These are phyloP conservation scores for Thalpophila matura DNA, from an alignment of 2,888 invertebrate genomes.

Conservation along the genomic window DNA sequence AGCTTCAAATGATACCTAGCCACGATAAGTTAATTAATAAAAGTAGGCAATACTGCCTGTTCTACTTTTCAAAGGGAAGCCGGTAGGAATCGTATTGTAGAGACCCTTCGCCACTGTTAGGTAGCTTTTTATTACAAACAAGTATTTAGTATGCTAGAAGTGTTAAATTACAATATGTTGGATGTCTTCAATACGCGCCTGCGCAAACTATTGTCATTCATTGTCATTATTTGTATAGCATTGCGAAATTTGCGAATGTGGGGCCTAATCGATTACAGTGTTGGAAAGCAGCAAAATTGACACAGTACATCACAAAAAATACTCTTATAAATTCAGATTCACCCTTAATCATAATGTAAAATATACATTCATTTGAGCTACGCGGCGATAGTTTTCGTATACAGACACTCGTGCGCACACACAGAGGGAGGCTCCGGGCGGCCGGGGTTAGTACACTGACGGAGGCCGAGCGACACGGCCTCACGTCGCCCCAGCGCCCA, in stretches of 20 bases:
- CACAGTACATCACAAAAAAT: slow-evolving; percentile 78
- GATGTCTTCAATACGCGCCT: slow-evolving; percentile 41
- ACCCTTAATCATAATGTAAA: slow-evolving; percentile 78
- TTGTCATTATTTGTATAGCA: slow-evolving; percentile 38
- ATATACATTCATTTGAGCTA: slow-evolving; percentile 84
- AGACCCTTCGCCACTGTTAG: slow-evolving; percentile 58
- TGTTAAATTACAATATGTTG: slow-evolving; percentile 55
- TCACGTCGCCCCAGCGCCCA: slow-evolving; percentile 1
- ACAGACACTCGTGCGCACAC: slow-evolving; percentile 47
- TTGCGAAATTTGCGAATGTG: slow-evolving; percentile 41
- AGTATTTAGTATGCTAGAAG: slow-evolving; percentile 59
- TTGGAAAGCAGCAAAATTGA: slow-evolving; percentile 80
- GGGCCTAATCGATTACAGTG: slow-evolving; percentile 78
- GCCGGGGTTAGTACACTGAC: slow-evolving; percentile 23
- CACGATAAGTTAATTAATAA: too few species aligned
- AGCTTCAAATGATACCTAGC: too few species aligned
- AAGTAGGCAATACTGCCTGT: too few species aligned
- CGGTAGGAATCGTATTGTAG: too few species aligned
- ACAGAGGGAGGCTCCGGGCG: slow-evolving; percentile 5
- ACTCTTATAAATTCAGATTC: slow-evolving; percentile 86
- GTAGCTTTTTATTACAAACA: slow-evolving; percentile 56
- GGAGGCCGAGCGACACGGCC: background rate
- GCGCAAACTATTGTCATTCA: slow-evolving; percentile 44
- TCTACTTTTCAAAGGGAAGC: too few species aligned
- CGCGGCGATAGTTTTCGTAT: slow-evolving; percentile 73